Base-by-base conservation (phyloP, 1,140 invertebrate genomes). In the Dolichoris vasculosae region DNA sequence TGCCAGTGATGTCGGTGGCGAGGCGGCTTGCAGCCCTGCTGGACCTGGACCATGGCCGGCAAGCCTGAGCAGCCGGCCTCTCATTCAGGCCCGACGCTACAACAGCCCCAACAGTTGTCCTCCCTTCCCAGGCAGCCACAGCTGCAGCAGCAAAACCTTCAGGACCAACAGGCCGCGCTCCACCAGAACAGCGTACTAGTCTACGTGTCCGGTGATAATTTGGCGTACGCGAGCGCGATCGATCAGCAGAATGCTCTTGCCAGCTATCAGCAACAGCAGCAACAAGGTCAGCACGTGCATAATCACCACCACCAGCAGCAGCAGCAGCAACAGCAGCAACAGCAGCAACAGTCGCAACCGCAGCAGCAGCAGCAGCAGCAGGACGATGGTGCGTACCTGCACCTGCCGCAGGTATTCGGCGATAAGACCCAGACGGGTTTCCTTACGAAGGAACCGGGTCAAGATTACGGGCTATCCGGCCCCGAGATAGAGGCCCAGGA, bases 31-130 rank as follows among this genome's bases (percentile, higher is more conserved):
- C 90, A 91, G 88, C 90, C 77, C 92, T 92, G 92, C 92, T 93
- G 92, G 92, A 93, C 92, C 92, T 92, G 92, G 93, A 94, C 91
- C 90, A 82, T 94, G 93, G 93, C 93, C 91, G 93, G 93, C 91
- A 94, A 94, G 93, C 92, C 93, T 94, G 93, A 93, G 89, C 91
- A 94, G 91, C 90, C 90, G 89, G 90, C 90, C 89, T 91, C 92
- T 89, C 92, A 92, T 90, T 90, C 92, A 90, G 91, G 89, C 92
- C 90, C 90, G 90, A 91, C 91, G 87, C 89, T 89, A 83, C 89
- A 91, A 89, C 92, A 91, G 88, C 91, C 90, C 35, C 90, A 91
- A 59, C 90, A 90, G 8, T 89, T 89, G 26, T 89, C 90, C 20
- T 88, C 89, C 48, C 88, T 87, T 38, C 79, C 89, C 0, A 86